Evolutionary conservation across 23 tunicate species (phyloP).

Genomic region (Oikopleura albicans): DNA sequence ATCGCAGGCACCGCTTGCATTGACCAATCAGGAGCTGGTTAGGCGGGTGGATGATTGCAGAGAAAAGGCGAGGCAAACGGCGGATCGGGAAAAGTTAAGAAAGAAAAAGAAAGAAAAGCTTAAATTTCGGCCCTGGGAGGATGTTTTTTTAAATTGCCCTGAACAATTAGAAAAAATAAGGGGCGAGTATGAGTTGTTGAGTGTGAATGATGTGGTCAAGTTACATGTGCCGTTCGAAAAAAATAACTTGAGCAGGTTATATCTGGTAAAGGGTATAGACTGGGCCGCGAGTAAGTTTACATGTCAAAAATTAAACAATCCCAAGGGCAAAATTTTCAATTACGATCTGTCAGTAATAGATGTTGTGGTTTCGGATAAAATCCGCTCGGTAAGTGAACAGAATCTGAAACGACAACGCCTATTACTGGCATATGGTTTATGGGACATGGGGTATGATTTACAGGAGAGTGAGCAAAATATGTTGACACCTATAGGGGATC

Average conservation of each 20-base stretch:
- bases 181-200: not conserved
- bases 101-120: not conserved
- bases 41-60: no score
- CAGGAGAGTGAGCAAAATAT: no score
- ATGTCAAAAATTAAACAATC: not conserved
- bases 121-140: not conserved
- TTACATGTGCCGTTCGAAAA: not conserved
- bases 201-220: not conserved
- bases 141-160: no score
- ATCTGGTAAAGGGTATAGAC: not conserved
- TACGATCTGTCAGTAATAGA: no score
- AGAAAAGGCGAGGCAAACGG: not conserved
- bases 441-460: no score
- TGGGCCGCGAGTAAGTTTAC: not conserved
- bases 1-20: no score
- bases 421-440: no score
- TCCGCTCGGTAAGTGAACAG: no score
- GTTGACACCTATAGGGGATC: no score
- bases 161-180: not conserved
- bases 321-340: no score
- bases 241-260: not conserved
- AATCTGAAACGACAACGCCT: no score
- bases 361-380: no score
- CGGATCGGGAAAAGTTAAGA: not conserved
- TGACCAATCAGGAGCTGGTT: not conserved